phyloP scores from a whole-genome alignment of 1,140 invertebrate genomes.

The Chrysopa pallens region DNA sequence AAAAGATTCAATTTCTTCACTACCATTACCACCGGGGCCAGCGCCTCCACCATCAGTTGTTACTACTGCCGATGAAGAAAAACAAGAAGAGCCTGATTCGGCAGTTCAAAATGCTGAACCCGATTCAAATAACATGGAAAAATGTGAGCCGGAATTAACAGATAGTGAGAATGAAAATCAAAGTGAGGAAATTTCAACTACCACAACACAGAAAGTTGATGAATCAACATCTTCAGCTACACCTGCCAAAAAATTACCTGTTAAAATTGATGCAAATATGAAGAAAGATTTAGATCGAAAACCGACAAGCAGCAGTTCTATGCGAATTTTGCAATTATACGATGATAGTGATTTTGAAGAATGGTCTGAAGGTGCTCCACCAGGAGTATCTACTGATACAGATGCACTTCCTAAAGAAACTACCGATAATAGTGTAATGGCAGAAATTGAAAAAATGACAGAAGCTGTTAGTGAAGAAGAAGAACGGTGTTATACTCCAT shows the following conservation, averaged over 20 bases:
- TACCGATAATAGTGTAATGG: constrained; percentile 5
- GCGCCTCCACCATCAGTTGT: neutral
- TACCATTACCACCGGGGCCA: neutral
- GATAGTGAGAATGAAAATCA: neutral
- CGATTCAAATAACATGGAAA: neutral
- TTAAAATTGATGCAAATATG: too few species aligned
- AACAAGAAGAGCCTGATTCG: neutral
- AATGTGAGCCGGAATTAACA: neutral
- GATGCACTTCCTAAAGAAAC: constrained; percentile 6
- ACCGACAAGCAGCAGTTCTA: constrained; percentile 1
- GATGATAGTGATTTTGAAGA: constrained; percentile 24
- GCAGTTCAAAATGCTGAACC: neutral
- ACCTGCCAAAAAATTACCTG: too few species aligned
- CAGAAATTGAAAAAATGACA: constrained; percentile 28
- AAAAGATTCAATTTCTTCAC: neutral
- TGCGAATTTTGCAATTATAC: constrained; percentile 20
- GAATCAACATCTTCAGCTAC: neutral
- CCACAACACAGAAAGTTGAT: neutral
- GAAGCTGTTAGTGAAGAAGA: constrained; percentile 37
- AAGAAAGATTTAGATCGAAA: neutral
- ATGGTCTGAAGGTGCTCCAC: constrained; percentile 11
- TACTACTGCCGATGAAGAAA: neutral
- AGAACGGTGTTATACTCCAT: constrained; percentile 44
- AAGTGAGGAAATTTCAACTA: neutral
- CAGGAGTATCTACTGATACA: constrained; percentile 4